Evolutionary conservation across 2,888 invertebrate genomes (phyloP).

Genomic region (Drosophila suboccidentalis): DNA sequence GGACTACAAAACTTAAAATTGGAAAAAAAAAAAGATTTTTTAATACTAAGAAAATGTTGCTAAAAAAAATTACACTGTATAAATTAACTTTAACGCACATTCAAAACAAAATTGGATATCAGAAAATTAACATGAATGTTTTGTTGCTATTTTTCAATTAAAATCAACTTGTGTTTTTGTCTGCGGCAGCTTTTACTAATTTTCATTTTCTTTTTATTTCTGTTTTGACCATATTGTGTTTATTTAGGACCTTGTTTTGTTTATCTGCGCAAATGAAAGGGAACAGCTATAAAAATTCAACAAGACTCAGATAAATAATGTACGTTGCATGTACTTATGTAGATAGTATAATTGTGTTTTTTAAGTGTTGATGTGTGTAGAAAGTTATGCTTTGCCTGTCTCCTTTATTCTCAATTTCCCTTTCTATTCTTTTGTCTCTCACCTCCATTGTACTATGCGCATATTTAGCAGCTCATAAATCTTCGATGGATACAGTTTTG

Average conservation of each 20-base stretch:
- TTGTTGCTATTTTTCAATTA: conserved; percentile 80
- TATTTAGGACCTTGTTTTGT: conserved; percentile 80
- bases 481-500: conserved; percentile 70
- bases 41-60: no score
- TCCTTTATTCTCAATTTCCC: background rate
- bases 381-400: conserved; percentile 6
- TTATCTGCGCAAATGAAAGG: conserved; percentile 64
- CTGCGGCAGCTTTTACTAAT: conserved; percentile 56
- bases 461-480: conserved; percentile 84
- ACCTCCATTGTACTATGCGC: conserved; percentile 30
- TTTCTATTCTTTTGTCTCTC: background rate
- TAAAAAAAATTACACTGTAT: no score
- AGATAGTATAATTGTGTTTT: conserved; percentile 62
- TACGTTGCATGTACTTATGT: conserved; percentile 8
- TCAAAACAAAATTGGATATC: background rate
- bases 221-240: conserved; percentile 65
- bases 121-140: background rate
- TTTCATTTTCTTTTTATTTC: conserved; percentile 12
- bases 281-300: conserved; percentile 44
- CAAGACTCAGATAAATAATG: conserved; percentile 8
- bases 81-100: background rate
- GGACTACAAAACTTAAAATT: no score
- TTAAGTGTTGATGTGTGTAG: conserved; percentile 51
- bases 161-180: conserved; percentile 78
- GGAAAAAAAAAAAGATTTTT: no score